phyloP scores from a whole-genome alignment of 2,113 vertebrate species.

The Lasiurus borealis region DNA sequence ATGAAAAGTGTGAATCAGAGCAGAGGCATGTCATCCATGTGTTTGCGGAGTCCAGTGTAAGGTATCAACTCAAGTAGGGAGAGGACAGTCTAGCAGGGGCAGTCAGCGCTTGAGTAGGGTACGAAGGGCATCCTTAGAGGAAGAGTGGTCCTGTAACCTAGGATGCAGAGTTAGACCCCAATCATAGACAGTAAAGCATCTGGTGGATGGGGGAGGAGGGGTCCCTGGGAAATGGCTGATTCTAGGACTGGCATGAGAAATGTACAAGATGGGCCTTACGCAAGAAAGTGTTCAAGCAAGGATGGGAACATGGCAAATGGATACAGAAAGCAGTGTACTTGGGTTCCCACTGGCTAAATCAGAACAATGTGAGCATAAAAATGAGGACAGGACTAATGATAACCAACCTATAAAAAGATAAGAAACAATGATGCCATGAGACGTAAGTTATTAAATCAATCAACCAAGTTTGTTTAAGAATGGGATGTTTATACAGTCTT shows the following conservation, averaged over 20 bases:
- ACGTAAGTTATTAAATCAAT: neutral
- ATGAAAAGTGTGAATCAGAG: no score
- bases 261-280: neutral
- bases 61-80: neutral
- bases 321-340: neutral
- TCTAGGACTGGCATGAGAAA: neutral
- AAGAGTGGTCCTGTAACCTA: neutral
- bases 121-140: neutral
- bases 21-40: neutral
- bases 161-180: neutral
- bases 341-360: no score
- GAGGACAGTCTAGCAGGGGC: neutral
- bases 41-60: neutral
- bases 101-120: neutral
- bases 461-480: neutral
- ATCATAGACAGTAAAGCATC: neutral
- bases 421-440: neutral
- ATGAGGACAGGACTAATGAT: neutral
- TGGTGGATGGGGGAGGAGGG: accelerated
- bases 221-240: neutral
- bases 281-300: neutral
- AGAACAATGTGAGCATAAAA: neutral
- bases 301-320: neutral
- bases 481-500: neutral
- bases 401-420: neutral